These are phyloP conservation scores for Mystacides longicornis DNA, from an alignment of 2,888 invertebrate species.

Conservation along the genomic window DNA sequence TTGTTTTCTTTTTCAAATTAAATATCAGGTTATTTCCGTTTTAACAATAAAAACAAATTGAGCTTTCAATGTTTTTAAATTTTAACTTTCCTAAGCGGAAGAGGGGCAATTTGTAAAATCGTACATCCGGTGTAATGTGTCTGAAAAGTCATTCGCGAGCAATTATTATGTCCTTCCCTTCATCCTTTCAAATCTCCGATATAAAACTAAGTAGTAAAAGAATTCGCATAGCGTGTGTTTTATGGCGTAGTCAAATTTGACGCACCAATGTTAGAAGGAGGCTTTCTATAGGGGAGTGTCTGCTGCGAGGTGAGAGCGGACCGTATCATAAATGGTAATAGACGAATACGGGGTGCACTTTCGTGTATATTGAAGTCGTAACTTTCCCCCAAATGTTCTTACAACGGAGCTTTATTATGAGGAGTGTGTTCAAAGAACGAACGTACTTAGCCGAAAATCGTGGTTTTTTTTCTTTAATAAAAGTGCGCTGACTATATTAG, in stretches of 20 bases:
- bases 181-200: conserved; percentile 18
- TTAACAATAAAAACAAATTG: too few relatives aligned
- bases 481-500: too few relatives aligned
- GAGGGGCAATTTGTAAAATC: background rate
- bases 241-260: conserved; percentile 21
- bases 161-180: conserved; percentile 5
- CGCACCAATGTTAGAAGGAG: conserved; percentile 16
- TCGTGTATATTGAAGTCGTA: conserved; percentile 26
- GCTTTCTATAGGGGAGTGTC: too few relatives aligned
- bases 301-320: conserved; percentile 8
- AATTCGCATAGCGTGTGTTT: conserved; percentile 12
- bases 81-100: too few relatives aligned
- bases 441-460: conserved; percentile 7
- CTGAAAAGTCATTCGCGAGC: background rate
- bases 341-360: conserved; percentile 26
- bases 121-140: background rate
- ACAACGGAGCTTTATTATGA: background rate
- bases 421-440: too few relatives aligned
- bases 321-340: conserved; percentile 24
- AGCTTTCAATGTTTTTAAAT: too few relatives aligned
- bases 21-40: too few relatives aligned
- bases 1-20: too few relatives aligned
- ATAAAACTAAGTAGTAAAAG: conserved; percentile 4
- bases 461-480: background rate
- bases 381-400: conserved; percentile 17